Base-by-base conservation (phyloP, 2,113 vertebrate genomes). In the Bucco capensis region DNA sequence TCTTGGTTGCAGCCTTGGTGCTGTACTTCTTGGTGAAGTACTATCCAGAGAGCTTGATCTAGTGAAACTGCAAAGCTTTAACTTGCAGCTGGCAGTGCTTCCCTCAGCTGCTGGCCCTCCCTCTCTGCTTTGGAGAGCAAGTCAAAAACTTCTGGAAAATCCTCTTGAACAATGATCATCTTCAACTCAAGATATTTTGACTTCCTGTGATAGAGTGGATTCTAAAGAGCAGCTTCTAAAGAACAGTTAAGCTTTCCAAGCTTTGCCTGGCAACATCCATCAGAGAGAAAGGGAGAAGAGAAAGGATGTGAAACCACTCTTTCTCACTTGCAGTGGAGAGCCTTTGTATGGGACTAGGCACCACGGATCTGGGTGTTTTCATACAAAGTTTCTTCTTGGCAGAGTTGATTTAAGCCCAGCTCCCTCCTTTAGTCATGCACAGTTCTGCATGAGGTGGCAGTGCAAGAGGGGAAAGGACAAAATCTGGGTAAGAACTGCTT, bases 321-420 rank as follows among this genome's bases (percentile, higher is more conserved):
- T 33, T 19, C 16, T 69, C 3, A 2, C 37, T 66, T 14, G 60
- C 23, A 2, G 40, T 1, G 3, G 23, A 7, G 35, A 4, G 15
- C 61, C 62, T 77, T 74, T 38, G 54, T 35, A 1, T 0, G 0
- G 33, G 58, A 3, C 0, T 2, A 12, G 50, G n/a, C 38, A 31
- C 18, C 47, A 0, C 3, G 2, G 11, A 1, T 18, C 31, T 28
- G 71, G 8, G 5, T 3, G n/a, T 37, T 23, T 57, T 30, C 54
- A 2, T 38, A 0, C 23, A 17, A 9, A 37, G 7, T 51, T 72
- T 58, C 31, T 30, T 17, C 30, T 46, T 33, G 82, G 31, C 49
- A 46, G 25, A 5, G 14, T 1, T 19, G 6, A 5, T 51, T 51
- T n/a, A 18, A 90, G 30, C 21, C 14, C 38, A 11, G 10, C n/a